Base-by-base conservation (phyloP, 2,113 vertebrate genomes). In the Sapajus apella region DNA sequence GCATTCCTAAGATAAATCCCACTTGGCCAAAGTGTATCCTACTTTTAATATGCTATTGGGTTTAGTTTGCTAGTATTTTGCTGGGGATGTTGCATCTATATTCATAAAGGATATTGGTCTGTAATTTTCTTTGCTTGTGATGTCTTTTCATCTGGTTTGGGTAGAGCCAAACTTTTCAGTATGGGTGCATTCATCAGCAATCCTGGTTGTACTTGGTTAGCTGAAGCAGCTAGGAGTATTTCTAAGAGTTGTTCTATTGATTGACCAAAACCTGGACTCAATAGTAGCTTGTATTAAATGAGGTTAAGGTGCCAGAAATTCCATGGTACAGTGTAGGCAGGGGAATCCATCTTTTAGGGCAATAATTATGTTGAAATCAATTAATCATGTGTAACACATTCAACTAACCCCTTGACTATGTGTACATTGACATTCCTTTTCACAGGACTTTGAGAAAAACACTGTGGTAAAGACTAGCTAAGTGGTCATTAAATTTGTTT, bases 101-200 rank as follows among this genome's bases (percentile, higher is more conserved):
- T 85, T 86, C n/a, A 50, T 66, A 79, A 56, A 21, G 23, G 43
- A 87, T 81, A 87, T 27, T 94, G 56, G 25, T 86, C 56, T 92
- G 30, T 92, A 64, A 87, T 45, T 93, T 87, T 70, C 40, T 58
- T 95, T 84, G 58, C 47, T 84, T 77, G 12, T 73, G 68, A 90
- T 32, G 20, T 90, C 81, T 96, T 87, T 96, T 87, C 66, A 85
- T 37, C 12, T 73, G 86, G n/a, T 93, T 97, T 90, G 82, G 75
- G 23, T 70, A 90, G 66, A 52, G 61, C 66, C 72, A 75, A 73
- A 91, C 47, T 91, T 95, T 88, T 95, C 77, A 86, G 45, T 81
- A 77, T 40, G n/a, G 17, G 56, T 55, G 9, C 23, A 92, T 10
- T 90, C 81, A 75, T 30, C 52, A 91, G 77, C 35, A 87, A 70